These are phyloP conservation scores for Scolopax rusticola DNA, from an alignment of 2,797 vertebrate genomes.

Conservation along the genomic window DNA sequence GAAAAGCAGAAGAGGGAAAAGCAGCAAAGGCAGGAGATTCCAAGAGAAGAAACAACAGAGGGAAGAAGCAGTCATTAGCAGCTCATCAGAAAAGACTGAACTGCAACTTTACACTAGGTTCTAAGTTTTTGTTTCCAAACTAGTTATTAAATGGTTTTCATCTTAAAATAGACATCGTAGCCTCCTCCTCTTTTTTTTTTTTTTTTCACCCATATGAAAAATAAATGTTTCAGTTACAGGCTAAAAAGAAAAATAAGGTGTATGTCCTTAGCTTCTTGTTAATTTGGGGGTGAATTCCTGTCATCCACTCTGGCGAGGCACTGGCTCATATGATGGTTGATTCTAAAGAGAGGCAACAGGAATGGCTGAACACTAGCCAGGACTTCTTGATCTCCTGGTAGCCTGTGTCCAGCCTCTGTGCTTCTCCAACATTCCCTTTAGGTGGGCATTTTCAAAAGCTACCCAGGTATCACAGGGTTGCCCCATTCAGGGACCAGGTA, in stretches of 20 bases:
- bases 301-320: background rate
- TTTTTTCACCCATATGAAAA: conserved; percentile 30
- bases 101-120: background rate
- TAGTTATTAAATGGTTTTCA: background rate
- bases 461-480: background rate
- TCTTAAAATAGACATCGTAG: background rate
- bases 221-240: background rate
- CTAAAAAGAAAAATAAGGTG: background rate
- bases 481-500: background rate
- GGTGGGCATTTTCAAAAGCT: background rate
- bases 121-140: background rate
- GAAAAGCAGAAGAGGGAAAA: background rate
- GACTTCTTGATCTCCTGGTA: background rate
- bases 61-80: background rate
- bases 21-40: background rate
- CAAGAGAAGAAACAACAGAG: background rate
- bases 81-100: background rate
- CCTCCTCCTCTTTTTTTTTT: background rate
- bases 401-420: fast-evolving
- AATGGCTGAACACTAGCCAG: background rate
- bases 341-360: background rate
- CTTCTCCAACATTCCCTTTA: background rate
- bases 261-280: background rate
- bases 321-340: background rate
- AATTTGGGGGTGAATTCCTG: background rate